phyloP scores from a whole-genome alignment of 35 echinoderm and acorn worm species.

The Eucidaris tribuloides region DNA sequence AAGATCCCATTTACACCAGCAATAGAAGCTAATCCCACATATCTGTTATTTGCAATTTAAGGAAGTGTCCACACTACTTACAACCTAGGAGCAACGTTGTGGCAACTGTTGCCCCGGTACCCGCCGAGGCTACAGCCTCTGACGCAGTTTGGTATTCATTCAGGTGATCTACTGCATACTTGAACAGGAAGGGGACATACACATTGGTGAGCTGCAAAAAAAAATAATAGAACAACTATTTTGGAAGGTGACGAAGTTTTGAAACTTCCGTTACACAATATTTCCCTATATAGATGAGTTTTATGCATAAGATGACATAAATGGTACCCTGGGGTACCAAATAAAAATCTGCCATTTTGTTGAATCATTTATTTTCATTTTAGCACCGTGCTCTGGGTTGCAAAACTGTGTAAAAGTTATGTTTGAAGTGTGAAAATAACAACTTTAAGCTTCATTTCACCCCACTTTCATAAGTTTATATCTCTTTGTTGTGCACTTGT shows the following conservation, averaged over 20 bases:
- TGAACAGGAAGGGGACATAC: constrained; percentile 91
- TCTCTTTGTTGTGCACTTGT: too few species aligned
- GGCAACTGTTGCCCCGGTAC: constrained; percentile 41
- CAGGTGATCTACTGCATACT: constrained; percentile 85
- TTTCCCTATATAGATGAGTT: background rate
- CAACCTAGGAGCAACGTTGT: constrained; percentile 83
- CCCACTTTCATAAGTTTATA: background rate
- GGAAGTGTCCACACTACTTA: constrained; percentile 57
- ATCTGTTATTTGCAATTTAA: too few species aligned
- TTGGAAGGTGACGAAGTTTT: background rate
- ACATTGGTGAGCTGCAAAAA: constrained; percentile 73
- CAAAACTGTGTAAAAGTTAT: too few species aligned
- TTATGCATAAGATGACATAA: too few species aligned
- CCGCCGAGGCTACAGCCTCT: constrained; percentile 29
- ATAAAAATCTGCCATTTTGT: too few species aligned
- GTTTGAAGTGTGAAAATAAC: too few species aligned
- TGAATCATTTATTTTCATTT: too few species aligned
- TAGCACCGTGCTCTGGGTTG: too few species aligned
- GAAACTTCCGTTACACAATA: background rate
- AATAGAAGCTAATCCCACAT: too few species aligned
- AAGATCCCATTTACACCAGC: too few species aligned
- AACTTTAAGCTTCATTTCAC: background rate
- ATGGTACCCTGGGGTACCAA: too few species aligned
- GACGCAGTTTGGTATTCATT: constrained; percentile 71
- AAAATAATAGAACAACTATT: constrained; percentile 3